Conservation (phyloP, 2,888 invertebrate genomes). For the Rotaria sp. region DNA sequence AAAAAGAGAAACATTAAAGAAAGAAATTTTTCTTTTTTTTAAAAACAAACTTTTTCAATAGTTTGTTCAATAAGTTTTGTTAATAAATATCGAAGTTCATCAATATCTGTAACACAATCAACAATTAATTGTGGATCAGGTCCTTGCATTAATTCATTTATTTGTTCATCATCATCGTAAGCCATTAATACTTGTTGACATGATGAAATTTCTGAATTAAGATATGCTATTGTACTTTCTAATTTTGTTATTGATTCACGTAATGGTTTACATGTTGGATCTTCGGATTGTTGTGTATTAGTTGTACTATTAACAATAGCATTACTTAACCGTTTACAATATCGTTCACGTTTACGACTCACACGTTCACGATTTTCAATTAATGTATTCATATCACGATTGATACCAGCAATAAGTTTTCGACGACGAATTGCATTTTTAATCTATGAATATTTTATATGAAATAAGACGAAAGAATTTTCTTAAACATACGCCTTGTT, state of each 20-base stretch:
- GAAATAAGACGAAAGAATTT: neutral
- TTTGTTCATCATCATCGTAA: constrained; percentile 15
- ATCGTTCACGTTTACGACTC: constrained; percentile 35
- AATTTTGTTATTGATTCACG: constrained; percentile 21
- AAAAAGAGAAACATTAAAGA: neutral
- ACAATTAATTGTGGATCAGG: constrained; percentile 26
- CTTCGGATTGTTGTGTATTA: neutral
- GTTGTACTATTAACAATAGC: neutral
- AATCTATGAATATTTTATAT: neutral
- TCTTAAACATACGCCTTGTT: neutral
- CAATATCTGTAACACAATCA: constrained; percentile 25
- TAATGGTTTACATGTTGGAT: neutral
- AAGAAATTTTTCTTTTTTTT: neutral
- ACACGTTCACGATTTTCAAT: constrained; percentile 38
- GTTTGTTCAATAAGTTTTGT: constrained; percentile 26
- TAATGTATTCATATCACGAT: constrained; percentile 38
- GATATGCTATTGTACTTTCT: constrained; percentile 11
- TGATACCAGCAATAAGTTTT: constrained; percentile 11
- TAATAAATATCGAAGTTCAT: constrained; percentile 29
- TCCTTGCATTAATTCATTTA: neutral
- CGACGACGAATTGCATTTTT: constrained; percentile 19
- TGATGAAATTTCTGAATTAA: neutral
- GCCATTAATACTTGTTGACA: constrained; percentile 17
- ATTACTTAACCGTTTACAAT: constrained; percentile 26
- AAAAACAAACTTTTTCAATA: neutral